Conservation (phyloP, 2,113 vertebrate species). For the Antechinus flavipes region DNA sequence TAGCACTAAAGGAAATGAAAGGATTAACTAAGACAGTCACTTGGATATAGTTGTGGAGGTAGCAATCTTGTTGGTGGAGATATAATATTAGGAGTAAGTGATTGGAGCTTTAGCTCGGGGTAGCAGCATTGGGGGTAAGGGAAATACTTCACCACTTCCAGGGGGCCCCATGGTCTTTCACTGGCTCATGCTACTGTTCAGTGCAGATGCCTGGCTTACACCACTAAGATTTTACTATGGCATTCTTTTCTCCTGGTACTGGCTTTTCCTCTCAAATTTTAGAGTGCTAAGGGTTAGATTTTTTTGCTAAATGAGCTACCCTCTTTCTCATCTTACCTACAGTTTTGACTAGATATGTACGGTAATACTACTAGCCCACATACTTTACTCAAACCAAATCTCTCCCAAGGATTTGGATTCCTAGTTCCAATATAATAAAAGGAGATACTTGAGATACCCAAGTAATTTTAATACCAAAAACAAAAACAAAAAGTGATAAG, state of each 20-base stretch:
- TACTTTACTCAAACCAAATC: too few species aligned
- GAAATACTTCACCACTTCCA: not conserved
- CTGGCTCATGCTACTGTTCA: not conserved
- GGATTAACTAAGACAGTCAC: not conserved
- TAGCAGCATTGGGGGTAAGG: not conserved
- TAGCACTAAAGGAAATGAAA: not conserved
- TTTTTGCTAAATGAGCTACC: too few species aligned
- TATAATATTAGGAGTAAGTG: not conserved
- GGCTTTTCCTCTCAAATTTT: not conserved
- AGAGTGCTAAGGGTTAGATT: not conserved
- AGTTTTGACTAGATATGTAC: too few species aligned
- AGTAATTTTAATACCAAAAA: too few species aligned
- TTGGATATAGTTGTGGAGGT: not conserved
- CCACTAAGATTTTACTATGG: not conserved
- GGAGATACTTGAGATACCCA: too few species aligned
- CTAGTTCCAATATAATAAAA: too few species aligned
- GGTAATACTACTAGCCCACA: too few species aligned
- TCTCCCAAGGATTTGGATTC: too few species aligned
- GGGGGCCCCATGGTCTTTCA: too few species aligned
- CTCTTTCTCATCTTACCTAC: too few species aligned
- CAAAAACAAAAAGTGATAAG: too few species aligned
- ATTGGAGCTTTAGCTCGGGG: not conserved
- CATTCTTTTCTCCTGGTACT: not conserved
- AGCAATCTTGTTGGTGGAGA: not conserved
- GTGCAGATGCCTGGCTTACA: not conserved